Percentiles rank a stretch among this genome's conserved stretches.
phyloP scores from a whole-genome alignment of 2,113 vertebrate species.

The Passer montanus region DNA sequence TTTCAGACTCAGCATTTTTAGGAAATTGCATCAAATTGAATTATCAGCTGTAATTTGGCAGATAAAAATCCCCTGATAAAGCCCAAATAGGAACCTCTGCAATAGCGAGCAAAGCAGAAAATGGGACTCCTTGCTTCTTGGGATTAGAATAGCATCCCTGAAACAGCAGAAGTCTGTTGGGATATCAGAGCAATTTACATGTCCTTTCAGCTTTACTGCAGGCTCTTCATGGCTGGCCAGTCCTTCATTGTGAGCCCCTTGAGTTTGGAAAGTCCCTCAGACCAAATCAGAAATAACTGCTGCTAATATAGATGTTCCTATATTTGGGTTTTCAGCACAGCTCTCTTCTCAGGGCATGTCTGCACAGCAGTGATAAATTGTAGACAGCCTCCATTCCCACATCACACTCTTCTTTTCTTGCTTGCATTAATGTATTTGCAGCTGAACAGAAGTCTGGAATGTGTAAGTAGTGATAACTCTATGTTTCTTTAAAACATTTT shows the following conservation, averaged over 20 bases:
- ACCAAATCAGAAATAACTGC: conserved; percentile 67
- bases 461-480: conserved; percentile 65
- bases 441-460: conserved; percentile 63
- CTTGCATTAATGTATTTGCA: conserved; percentile 63
- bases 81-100: background rate
- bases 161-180: conserved; percentile 45
- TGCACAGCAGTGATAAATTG: conserved; percentile 67
- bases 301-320: conserved; percentile 60
- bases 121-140: conserved; percentile 29
- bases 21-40: conserved; percentile 17
- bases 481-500: conserved; percentile 59
- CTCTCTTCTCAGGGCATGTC: conserved; percentile 65
- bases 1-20: conserved; percentile 23
- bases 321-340: conserved; percentile 56
- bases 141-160: conserved; percentile 53
- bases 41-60: background rate
- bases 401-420: conserved; percentile 61
- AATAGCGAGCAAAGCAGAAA: conserved; percentile 6
- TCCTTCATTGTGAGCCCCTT: conserved; percentile 52
- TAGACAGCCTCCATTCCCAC: conserved; percentile 59
- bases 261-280: conserved; percentile 60
- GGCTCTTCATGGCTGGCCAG: conserved; percentile 63
- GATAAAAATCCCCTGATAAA: conserved; percentile 22
- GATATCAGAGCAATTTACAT: conserved; percentile 60
- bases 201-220: conserved; percentile 61